Percentiles rank a stretch among this genome's conserved stretches.
Evolutionary conservation across 2,888 invertebrate genomes (phyloP).

Genomic region (Lithophane socia): DNA sequence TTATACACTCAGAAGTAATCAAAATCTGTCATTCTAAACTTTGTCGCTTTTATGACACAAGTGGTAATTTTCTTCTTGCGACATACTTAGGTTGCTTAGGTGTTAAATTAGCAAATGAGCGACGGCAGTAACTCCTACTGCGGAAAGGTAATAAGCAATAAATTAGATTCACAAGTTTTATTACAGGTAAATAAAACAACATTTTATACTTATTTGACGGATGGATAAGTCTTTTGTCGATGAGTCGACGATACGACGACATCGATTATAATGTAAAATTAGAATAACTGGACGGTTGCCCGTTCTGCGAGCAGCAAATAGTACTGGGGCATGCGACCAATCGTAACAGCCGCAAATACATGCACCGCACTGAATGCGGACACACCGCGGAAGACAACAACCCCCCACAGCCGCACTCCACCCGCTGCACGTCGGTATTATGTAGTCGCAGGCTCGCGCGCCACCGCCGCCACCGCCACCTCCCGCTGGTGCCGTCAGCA

Average conservation of each 20-base stretch:
- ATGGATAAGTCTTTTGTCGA: conserved; percentile 84
- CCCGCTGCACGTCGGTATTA: conserved; percentile 43
- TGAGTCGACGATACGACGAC: conserved; percentile 86
- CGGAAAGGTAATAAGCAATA: conserved; percentile 27
- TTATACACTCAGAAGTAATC: conserved; percentile 28
- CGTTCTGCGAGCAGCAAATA: conserved; percentile 88
- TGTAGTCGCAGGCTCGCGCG: conserved; percentile 39
- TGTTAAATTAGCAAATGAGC: conserved; percentile 38
- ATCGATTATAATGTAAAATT: conserved; percentile 90
- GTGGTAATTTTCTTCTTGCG: conserved; percentile 41
- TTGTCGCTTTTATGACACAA: conserved; percentile 47
- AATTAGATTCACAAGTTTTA: conserved; percentile 28
- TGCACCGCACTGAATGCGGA: conserved; percentile 83
- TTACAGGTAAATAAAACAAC: conserved; percentile 12
- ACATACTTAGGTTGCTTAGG: conserved; percentile 24
- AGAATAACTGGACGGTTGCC: conserved; percentile 90
- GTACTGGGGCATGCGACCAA: conserved; percentile 90
- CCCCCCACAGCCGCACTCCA: conserved; percentile 66
- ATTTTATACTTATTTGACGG: conserved; percentile 73
- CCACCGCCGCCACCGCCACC: conserved; percentile 23
- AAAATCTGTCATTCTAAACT: conserved; percentile 37
- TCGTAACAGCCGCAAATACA: conserved; percentile 88
- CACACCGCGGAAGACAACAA: conserved; percentile 78
- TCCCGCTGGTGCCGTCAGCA: conserved; percentile 51
- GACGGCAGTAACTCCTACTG: conserved; percentile 18